These are phyloP conservation scores for Pollachius pollachius DNA, from an alignment of 2,113 vertebrate genomes.

Conservation along the genomic window DNA sequence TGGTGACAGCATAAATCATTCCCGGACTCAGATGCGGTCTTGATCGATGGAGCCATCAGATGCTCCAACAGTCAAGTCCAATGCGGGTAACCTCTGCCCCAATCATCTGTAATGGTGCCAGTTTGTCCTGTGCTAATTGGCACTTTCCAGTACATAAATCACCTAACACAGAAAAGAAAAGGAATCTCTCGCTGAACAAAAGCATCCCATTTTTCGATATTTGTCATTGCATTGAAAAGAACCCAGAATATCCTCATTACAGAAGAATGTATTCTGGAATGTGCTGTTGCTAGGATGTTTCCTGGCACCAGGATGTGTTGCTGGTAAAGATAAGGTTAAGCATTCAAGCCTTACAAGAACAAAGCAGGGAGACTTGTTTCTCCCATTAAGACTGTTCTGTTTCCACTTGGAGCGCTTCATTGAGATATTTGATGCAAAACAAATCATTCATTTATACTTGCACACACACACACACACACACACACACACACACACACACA, in stretches of 20 bases:
- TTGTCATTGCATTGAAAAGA: conserved; percentile 51
- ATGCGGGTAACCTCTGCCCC: conserved; percentile 52
- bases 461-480: too few relatives aligned
- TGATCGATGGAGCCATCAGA: conserved; percentile 74
- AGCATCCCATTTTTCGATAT: conserved; percentile 40
- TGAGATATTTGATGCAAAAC: not conserved
- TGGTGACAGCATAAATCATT: conserved; percentile 62
- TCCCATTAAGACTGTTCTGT: not conserved
- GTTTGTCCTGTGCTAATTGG: conserved; percentile 73
- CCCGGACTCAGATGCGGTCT: conserved; percentile 57
- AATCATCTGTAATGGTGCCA: conserved; percentile 58
- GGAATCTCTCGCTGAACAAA: conserved; percentile 38
- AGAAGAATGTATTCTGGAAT: conserved; percentile 14
- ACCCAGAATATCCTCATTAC: conserved; percentile 59
- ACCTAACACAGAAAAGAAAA: conserved; percentile 50
- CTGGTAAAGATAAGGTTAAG: not conserved
- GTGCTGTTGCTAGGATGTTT: too few relatives aligned
- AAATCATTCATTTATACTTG: not conserved
- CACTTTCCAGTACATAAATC: conserved; percentile 69
- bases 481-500: too few relatives aligned
- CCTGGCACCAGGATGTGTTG: conserved; percentile 2
- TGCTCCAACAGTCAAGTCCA: conserved; percentile 58
- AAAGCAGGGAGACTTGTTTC: not conserved
- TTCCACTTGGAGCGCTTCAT: not conserved
- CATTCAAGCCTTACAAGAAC: not conserved